Base-by-base conservation (phyloP, 2,113 vertebrate species). In the Scophthalmus maximus region DNA sequence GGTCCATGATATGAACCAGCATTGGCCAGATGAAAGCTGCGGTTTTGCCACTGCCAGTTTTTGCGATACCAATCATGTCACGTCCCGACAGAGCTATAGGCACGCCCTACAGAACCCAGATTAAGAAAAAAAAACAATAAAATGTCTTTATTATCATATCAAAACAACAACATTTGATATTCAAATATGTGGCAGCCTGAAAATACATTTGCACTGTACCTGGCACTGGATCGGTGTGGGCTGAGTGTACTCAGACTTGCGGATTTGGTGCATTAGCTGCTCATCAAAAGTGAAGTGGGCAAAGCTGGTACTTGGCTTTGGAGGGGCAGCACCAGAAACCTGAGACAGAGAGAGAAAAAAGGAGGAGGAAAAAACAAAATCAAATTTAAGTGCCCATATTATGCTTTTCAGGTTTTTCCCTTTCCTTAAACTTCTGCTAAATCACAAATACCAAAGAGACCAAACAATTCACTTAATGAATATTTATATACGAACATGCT, bases 21-120 rank as follows among this genome's bases (percentile, higher is more conserved):
- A 99, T 98, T 0, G 98, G 98, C 98, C 98, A 99, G 87, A 99
- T 99, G 81, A 99, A 99, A 2, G 98, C 97, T 26, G 97, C 98
- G 1, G 98, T 99, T 87, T 99, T 99, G 3, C 97, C 98, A 22
- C 98, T 99, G 64, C 98, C 98, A 12, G 98, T 99, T 89, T 99
- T 99, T 38, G 98, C 98, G 73, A 99, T 99, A 53, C 98, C 98
- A 69, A 99, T 99, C 96, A 99, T 98, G 81, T 99, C 98, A 82
- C 98, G 95, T 72, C 98, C 98, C 72, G 96, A 96, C 32, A 99
- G 92, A 6, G 98, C 97, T 53, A 99, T 98, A 7, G 97, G 97
- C 63, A 99, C 94, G 59, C 98, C 97, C 98, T 99, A 52, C 42
- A 74, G n/a, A n/a, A 36, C 1, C 27, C 5, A 69, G 34, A 66